Evolutionary conservation across 1,140 invertebrate genomes (phyloP), one percentile per base, ranked within the genome.

Genomic region (Heliconius nattereri): DNA sequence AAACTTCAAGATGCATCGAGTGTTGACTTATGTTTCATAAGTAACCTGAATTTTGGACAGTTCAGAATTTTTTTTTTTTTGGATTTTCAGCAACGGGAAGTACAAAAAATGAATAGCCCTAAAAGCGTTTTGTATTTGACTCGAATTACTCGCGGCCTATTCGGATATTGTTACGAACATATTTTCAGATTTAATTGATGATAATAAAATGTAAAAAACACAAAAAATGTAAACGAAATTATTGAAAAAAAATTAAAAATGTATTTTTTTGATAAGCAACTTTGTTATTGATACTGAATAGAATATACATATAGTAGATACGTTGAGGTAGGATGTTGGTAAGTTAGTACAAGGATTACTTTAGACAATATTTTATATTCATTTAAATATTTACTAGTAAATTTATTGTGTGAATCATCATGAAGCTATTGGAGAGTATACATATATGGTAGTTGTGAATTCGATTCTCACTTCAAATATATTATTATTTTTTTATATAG

Each of bases 101-200:
- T 74, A 49, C 73, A 52, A 52, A 29, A 26, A 7, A 57, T 72
- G 70, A 79, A 49, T 78, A 81, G 76, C 60, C 60, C 60, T 66
- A 13, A 66, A 60, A 66, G 77, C 66, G 77, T 85, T 85, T 85
- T 83, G 66, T 85, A 85, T 82, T 84, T 85, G 80, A 85, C 85
- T 85, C 83, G 85, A 84, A 85, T 84, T 81, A 83, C 78, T 83
- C 81, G 84, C 83, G 84, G 84, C 84, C 84, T 85, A 85, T 85
- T 83, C 78, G 81, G 83, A 85, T 78, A 81, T 72, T 81, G 40
- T 76, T 81, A 81, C 57, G 76, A 70, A 75, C 54, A 72, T 80
- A 76, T 80, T 80, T 80, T 73, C 78, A 75, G 52, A 80, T 75
- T 37, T 80, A 76, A 60, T 66, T 40, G 75, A 78, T 45, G 35